Evolutionary conservation across 2,888 invertebrate genomes (phyloP).

Genomic region (Lutraria lutraria): DNA sequence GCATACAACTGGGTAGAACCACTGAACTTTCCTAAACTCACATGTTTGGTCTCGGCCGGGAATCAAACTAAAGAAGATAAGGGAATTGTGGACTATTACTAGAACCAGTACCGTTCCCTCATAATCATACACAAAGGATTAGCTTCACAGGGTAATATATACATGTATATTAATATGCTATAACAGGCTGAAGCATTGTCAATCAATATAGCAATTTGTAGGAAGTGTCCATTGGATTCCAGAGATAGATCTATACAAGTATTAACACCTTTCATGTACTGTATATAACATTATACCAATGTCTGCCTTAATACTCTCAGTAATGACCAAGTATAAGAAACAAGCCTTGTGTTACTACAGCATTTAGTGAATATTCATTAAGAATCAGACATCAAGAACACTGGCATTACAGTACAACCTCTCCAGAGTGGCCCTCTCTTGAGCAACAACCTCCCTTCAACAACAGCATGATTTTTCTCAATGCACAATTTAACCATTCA

Average conservation of each 20-base stretch:
- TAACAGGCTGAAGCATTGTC: slow-evolving; percentile 6
- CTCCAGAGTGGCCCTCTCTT: too few relatives aligned
- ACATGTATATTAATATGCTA: neutral
- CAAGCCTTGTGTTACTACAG: neutral
- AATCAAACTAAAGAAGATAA: neutral
- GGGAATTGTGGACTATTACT: neutral
- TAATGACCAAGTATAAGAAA: neutral
- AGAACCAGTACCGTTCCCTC: neutral
- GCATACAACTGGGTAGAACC: too few relatives aligned
- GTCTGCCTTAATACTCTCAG: neutral
- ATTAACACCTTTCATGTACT: slow-evolving; percentile 2
- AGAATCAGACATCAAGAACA: neutral
- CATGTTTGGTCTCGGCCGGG: neutral
- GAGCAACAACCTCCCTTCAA: too few relatives aligned
- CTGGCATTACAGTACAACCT: too few relatives aligned
- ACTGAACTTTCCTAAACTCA: too few relatives aligned
- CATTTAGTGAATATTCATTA: neutral
- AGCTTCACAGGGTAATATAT: neutral
- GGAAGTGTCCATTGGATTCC: neutral
- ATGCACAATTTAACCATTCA: too few relatives aligned
- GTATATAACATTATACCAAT: neutral
- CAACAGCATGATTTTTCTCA: too few relatives aligned
- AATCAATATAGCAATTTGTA: slow-evolving; percentile 27
- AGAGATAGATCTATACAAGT: neutral
- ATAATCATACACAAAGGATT: neutral